Conservation (phyloP, 2,797 vertebrate species). For the Otolemur crassicaudatus region DNA sequence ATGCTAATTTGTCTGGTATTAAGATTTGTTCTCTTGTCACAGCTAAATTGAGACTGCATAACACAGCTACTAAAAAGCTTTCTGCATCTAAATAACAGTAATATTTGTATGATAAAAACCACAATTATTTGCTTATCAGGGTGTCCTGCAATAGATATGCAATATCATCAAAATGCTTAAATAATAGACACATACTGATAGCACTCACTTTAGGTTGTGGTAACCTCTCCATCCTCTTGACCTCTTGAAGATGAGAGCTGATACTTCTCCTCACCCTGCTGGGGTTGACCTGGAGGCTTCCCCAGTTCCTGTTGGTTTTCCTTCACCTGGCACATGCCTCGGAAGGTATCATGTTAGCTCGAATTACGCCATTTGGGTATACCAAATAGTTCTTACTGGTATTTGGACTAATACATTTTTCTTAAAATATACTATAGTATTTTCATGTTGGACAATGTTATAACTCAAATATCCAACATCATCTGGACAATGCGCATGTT, state of each 20-base stretch:
- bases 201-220: neutral
- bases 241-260: neutral
- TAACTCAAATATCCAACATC: neutral
- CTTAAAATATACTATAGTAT: neutral
- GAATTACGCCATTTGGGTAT: neutral
- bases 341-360: neutral
- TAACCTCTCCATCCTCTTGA: neutral
- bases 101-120: neutral
- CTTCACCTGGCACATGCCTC: neutral
- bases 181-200: neutral
- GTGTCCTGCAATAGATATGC: neutral
- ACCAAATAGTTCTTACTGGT: neutral
- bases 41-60: neutral
- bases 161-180: neutral
- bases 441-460: neutral
- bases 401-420: neutral
- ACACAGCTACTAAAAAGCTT: slow-evolving; percentile 15
- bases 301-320: neutral
- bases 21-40: slow-evolving; percentile 13
- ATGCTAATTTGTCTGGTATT: neutral
- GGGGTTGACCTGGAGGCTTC: neutral
- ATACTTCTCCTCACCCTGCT: neutral
- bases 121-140: neutral
- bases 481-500: neutral
- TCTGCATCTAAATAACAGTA: neutral